Evolutionary conservation across 37 sponge, comb jelly and placozoan species (phyloP).

Genomic region (Cladorhizidae sp.): DNA sequence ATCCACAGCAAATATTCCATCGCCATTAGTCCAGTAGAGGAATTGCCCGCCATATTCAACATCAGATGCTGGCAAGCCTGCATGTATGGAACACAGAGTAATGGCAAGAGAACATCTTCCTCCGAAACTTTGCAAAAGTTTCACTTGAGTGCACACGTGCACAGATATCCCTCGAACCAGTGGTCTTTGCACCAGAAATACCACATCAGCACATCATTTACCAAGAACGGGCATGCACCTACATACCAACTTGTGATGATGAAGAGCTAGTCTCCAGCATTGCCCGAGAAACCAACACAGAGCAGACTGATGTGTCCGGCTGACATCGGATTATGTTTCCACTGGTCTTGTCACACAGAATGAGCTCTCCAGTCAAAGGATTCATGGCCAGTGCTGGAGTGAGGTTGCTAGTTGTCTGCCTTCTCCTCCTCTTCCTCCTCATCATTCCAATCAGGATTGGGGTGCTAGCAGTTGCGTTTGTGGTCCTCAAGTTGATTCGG

Average conservation of each 20-base stretch:
- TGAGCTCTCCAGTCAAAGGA: constrained; percentile 34
- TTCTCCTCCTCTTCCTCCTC: background rate
- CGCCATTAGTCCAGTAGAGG: constrained; percentile 58
- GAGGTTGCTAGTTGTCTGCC: background rate
- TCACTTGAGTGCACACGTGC: no score
- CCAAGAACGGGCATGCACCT: no score
- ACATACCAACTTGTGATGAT: no score
- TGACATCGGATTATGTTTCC: constrained; percentile 53
- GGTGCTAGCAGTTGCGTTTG: background rate
- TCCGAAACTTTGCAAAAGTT: no score
- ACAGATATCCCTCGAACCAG: no score
- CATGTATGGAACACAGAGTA: no score
- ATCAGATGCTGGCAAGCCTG: constrained; percentile 29
- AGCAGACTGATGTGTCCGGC: background rate
- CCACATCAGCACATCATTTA: no score
- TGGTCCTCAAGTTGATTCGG: background rate
- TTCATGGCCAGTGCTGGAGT: constrained; percentile 31
- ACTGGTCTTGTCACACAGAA: constrained; percentile 29
- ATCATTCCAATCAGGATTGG: background rate
- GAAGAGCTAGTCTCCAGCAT: no score
- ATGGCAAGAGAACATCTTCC: background rate
- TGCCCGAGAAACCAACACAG: background rate
- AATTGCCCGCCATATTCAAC: constrained; percentile 48
- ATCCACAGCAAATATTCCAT: constrained; percentile 22
- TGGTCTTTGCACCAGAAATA: no score